phyloP scores from a whole-genome alignment of 2,888 invertebrate species.

The Tuta absoluta region DNA sequence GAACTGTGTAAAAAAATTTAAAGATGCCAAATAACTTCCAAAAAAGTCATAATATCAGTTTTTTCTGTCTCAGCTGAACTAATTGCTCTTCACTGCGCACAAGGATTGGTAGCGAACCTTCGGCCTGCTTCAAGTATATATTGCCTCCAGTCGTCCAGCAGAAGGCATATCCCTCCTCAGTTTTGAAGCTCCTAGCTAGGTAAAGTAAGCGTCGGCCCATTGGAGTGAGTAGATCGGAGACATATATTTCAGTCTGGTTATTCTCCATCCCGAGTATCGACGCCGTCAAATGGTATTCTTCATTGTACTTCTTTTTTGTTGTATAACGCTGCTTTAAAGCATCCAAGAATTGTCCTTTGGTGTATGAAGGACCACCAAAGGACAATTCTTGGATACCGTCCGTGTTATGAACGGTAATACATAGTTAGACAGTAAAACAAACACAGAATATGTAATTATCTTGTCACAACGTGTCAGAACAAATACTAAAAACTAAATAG shows the following conservation, averaged over 20 bases:
- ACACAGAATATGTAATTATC: too few species aligned
- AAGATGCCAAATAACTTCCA: too few species aligned
- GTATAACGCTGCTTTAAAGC: not conserved
- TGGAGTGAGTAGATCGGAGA: conserved; percentile 13
- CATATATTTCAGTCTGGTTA: not conserved
- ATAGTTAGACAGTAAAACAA: too few species aligned
- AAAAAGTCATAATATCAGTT: not conserved
- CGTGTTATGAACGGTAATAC: too few species aligned
- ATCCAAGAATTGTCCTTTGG: not conserved
- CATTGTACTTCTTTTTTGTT: not conserved
- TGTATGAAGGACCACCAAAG: too few species aligned
- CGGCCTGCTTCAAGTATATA: not conserved
- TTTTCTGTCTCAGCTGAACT: not conserved
- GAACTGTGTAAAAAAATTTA: not conserved
- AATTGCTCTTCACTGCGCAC: conserved; percentile 1
- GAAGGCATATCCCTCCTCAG: too few species aligned
- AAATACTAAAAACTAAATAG: too few species aligned
- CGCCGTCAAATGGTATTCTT: not conserved
- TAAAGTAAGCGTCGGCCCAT: not conserved
- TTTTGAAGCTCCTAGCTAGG: not conserved
- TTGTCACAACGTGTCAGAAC: too few species aligned
- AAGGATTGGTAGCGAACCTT: not conserved
- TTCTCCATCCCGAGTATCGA: not conserved
- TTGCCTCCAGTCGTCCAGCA: not conserved
- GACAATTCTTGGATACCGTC: too few species aligned